Evolutionary conservation across 2,113 vertebrate genomes (phyloP), one percentile per base, ranked within the genome.

Genomic region (Megaceryle torquata): DNA sequence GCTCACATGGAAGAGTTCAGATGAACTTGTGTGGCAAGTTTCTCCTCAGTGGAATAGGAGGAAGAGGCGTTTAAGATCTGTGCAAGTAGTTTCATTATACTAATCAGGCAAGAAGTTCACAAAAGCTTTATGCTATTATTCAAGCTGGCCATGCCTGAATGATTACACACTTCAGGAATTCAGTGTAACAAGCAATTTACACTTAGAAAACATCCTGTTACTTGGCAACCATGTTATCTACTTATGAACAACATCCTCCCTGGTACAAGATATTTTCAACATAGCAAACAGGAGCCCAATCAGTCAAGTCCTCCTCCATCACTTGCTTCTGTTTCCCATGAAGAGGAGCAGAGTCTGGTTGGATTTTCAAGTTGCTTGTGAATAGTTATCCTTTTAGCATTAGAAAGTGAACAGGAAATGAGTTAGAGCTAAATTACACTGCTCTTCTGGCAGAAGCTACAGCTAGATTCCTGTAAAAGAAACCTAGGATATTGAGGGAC

Each of bases 401-500:
- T 97, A 97, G 91, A 90, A 83, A 88, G 95, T 86, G 87, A 97
- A 96, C n/a, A 92, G 83, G 83, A 96, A 93, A 93, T 79, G 74
- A 97, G 97, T 97, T 95, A 97, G 94, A 91, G 59, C 82, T 96
- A 97, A 89, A 89, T 95, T 93, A 97, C 82, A 90, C 80, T 89
- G 85, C 85, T 96, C 82, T 94, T 93, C 82, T 83, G 91, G 89
- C 89, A 93, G 81, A 95, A 94, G 94, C 97, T 98, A 98, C 96
- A 98, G 93, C 95, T 97, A 98, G 97, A 97, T 97, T 97, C 98
- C 97, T 98, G 97, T 94, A 96, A 97, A 94, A 97, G 96, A 98
- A 97, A 98, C 96, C 96, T 96, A 97, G 93, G 94, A 97, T 97
- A 96, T 76, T 85, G 86, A 97, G 92, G 90, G 94, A 86, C 92